Conservation (phyloP, 2,113 vertebrate genomes). For the Poeciliopsis prolifica region DNA sequence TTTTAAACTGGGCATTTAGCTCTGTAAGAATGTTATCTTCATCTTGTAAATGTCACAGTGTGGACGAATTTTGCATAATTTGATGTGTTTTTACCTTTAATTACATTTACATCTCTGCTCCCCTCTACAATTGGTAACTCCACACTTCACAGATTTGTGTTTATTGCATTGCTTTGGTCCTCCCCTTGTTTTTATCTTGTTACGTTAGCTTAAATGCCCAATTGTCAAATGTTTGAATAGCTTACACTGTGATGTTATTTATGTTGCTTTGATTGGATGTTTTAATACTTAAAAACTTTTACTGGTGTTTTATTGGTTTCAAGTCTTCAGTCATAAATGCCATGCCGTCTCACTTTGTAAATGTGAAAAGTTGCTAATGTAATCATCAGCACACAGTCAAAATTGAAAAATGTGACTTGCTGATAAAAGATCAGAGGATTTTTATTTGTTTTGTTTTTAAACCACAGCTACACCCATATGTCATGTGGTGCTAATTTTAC, state of each 20-base stretch:
- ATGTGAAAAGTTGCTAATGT: conserved; percentile 22
- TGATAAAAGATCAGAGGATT: conserved; percentile 17
- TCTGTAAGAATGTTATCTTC: conserved; percentile 64
- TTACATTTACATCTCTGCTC: conserved; percentile 28
- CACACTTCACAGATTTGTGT: conserved; percentile 1
- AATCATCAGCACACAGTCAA: conserved; percentile 19
- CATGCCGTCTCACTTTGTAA: conserved; percentile 19
- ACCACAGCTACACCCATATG: conserved; percentile 3
- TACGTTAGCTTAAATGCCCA: neutral
- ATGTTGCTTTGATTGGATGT: conserved; percentile 37
- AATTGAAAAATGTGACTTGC: conserved; percentile 28
- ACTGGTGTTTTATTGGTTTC: conserved; percentile 38
- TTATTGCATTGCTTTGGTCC: neutral
- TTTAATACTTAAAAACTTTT: conserved; percentile 14
- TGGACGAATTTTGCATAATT: conserved; percentile 31
- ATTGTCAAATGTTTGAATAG: conserved; percentile 13
- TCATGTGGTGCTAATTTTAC: neutral
- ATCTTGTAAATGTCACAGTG: conserved; percentile 29
- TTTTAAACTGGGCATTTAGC: conserved; percentile 58
- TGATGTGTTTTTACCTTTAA: conserved; percentile 27
- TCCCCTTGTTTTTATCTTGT: conserved; percentile 1
- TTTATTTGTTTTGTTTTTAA: neutral
- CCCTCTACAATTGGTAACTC: neutral
- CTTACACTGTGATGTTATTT: conserved; percentile 19
- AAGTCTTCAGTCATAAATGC: conserved; percentile 26